Evolutionary conservation across 2,888 invertebrate species (phyloP).

Genomic region (Tipula helvola): DNA sequence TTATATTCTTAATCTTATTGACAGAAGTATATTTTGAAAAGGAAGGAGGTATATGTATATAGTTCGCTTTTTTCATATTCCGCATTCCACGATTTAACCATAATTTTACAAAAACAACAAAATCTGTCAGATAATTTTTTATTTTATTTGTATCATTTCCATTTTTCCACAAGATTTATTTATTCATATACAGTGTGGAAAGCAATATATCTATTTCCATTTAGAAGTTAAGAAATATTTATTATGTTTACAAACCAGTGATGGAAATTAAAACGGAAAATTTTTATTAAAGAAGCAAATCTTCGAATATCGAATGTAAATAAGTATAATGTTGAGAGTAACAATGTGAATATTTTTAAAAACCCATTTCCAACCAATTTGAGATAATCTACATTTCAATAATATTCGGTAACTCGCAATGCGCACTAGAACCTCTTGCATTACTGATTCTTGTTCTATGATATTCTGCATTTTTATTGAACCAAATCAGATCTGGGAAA

Average conservation of each 20-base stretch:
- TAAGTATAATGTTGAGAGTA: no score
- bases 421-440: no score
- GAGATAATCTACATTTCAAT: no score
- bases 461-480: no score
- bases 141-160: not conserved
- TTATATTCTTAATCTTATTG: not conserved
- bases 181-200: not conserved
- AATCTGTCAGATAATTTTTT: not conserved
- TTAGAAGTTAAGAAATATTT: not conserved
- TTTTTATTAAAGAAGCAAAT: no score
- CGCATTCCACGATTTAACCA: not conserved
- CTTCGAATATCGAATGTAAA: no score
- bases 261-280: not conserved
- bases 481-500: no score
- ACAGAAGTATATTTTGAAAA: not conserved
- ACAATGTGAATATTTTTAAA: no score
- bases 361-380: no score
- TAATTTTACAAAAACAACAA: not conserved
- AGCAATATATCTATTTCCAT: not conserved
- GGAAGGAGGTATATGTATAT: not conserved
- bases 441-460: no score
- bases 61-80: not conserved
- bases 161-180: not conserved
- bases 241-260: not conserved
- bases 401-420: no score